Evolutionary conservation across 2,888 invertebrate genomes (phyloP), one percentile per base, ranked within the genome.

Genomic region (Dilophus febrilis): DNA sequence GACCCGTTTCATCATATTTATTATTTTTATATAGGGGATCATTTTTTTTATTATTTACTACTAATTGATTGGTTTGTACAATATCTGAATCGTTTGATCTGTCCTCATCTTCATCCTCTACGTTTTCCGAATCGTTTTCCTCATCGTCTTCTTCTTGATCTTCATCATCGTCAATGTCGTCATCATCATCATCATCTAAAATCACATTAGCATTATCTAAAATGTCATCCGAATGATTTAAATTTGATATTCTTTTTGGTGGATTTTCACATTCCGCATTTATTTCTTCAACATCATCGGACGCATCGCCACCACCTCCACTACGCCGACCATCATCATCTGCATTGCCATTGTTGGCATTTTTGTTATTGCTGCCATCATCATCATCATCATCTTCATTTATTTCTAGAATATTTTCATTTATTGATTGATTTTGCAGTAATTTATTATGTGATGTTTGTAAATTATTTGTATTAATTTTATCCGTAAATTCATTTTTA

Each of bases 321-420:
- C 50, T 55, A 28, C 49, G 51, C 42, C 52, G 53, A n/a, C 49
- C 50, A 13, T 52, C 52, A 26, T 48, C 45, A 38, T 52, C 52
- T 38, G 52, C 50, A 40, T 47, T 49, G 35, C 34, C 32, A 32
- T 29, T 29, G n/a, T 29, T n/a, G n/a, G n/a, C 43, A 13, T 44
- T 44, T 34, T 46, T 47, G 32, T 42, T 43, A 43, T 44, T n/a
- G 40, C 31, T 41, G 44, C 39, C 41, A 40, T 37, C 40, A 40
- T 36, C 39, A 37, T 40, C 35, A 18, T 37, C 40, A 35, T 44
- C 40, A 43, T 47, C 47, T 48, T 47, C 37, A 37, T 29, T 17
- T 4, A 3, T 13, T 27, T n/a, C 29, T 4, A 12, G 16, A 27
- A n/a, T 14, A 27, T 30, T 28, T 31, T 34, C 37, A 11, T n/a